Conservation (phyloP, 2,113 vertebrate species). For the Urocolius indicus region DNA sequence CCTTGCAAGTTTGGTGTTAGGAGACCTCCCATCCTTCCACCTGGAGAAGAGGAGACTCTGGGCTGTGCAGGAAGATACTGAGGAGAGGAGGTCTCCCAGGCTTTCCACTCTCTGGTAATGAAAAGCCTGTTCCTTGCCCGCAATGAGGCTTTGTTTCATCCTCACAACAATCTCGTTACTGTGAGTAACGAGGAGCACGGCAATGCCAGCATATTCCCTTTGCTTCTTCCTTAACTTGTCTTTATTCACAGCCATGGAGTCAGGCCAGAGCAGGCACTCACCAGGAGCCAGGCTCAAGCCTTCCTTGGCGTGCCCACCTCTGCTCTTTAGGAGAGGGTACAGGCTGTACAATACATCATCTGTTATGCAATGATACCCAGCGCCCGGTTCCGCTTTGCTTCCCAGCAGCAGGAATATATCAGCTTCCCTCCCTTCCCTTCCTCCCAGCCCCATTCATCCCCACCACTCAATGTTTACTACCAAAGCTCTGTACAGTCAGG, state of each 20-base stretch:
- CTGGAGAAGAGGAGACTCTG: not conserved
- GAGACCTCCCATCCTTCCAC: not conserved
- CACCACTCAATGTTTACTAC: not conserved
- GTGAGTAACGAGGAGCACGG: not conserved
- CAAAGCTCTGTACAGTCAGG: not conserved
- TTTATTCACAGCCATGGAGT: slow-evolving; percentile 38
- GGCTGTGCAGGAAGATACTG: accelerated
- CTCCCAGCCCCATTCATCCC: slow-evolving; percentile 31
- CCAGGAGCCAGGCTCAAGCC: slow-evolving; percentile 63
- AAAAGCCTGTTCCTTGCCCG: not conserved
- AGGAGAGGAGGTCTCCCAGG: not conserved
- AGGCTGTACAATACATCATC: slow-evolving; percentile 71
- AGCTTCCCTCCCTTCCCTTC: not conserved
- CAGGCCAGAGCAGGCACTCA: slow-evolving; percentile 53
- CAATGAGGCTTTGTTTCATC: not conserved
- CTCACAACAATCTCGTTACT: slow-evolving; percentile 6
- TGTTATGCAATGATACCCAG: slow-evolving; percentile 65
- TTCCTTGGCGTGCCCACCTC: slow-evolving; percentile 68
- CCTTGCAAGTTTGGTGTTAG: not conserved
- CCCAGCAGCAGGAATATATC: slow-evolving; percentile 26
- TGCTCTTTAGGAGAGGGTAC: slow-evolving; percentile 68
- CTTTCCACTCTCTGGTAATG: not conserved
- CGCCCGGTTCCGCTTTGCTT: slow-evolving; percentile 46
- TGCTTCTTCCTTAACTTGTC: slow-evolving; percentile 39
- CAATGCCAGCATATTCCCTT: slow-evolving; percentile 24